These are phyloP conservation scores for Ectobius pallidus DNA, from an alignment of 2,888 invertebrate genomes.

Conservation along the genomic window DNA sequence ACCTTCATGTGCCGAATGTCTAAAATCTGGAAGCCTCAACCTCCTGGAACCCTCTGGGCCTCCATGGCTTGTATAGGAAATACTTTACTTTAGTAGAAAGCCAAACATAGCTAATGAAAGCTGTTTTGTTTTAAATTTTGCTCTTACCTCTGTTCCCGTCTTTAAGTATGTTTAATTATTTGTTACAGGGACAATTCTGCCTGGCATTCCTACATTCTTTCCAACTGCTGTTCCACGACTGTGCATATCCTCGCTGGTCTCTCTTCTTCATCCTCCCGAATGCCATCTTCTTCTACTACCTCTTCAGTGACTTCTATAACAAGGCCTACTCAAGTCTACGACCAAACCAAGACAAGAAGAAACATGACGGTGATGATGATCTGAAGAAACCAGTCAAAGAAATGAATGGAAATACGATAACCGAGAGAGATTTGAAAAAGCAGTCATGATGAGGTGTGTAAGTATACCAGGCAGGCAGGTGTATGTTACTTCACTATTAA, in stretches of 20 bases:
- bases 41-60: too few relatives aligned
- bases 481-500: neutral
- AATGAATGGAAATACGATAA: neutral
- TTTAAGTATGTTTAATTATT: slow-evolving; percentile 41
- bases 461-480: neutral
- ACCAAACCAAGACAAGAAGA: neutral
- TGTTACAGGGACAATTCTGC: slow-evolving; percentile 49
- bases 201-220: slow-evolving; percentile 49
- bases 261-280: slow-evolving; percentile 50
- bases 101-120: neutral
- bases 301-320: slow-evolving; percentile 61
- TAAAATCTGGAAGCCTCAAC: too few relatives aligned
- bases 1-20: too few relatives aligned
- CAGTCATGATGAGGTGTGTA: slow-evolving; percentile 3
- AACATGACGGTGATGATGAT: too few relatives aligned
- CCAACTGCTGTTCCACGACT: slow-evolving; percentile 50
- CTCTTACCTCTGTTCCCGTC: too few relatives aligned
- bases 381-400: too few relatives aligned
- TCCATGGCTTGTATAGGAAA: too few relatives aligned
- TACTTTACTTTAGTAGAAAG: too few relatives aligned
- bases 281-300: slow-evolving; percentile 56
- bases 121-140: neutral
- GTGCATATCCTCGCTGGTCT: slow-evolving; percentile 49
- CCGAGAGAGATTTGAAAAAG: neutral
- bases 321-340: slow-evolving; percentile 52